These are phyloP conservation scores for Phenacoccus solenopsis DNA, from an alignment of 1,140 invertebrate species.

Conservation along the genomic window DNA sequence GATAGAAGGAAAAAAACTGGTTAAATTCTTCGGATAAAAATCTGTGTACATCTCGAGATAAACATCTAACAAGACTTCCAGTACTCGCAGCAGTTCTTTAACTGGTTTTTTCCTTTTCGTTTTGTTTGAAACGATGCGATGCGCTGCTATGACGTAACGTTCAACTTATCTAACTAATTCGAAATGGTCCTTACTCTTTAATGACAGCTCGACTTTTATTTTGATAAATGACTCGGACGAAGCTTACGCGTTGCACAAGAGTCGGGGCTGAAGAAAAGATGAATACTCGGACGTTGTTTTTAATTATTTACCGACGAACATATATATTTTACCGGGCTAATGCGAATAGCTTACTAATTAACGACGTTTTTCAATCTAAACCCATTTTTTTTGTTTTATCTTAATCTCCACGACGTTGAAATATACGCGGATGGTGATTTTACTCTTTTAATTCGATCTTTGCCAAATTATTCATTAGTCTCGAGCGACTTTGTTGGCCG, in stretches of 20 bases:
- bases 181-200: neutral
- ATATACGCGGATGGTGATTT: neutral
- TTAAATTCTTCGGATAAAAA: conserved; percentile 3
- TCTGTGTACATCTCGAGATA: neutral
- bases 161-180: neutral
- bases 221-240: neutral
- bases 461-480: no score
- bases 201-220: neutral
- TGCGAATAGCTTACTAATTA: neutral
- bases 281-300: neutral
- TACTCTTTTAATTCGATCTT: no score
- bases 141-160: neutral
- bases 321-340: neutral
- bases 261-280: neutral
- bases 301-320: neutral
- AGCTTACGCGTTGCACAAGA: neutral
- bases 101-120: no score
- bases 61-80: conserved; percentile 1
- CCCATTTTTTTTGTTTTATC: neutral
- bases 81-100: conserved; percentile 1
- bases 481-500: no score
- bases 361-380: neutral
- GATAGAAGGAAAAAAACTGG: neutral
- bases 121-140: conserved; percentile 1
- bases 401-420: neutral